Evolutionary conservation across 2,888 invertebrate genomes (phyloP), one percentile per base, ranked within the genome.

Genomic region (Troides aeacus): DNA sequence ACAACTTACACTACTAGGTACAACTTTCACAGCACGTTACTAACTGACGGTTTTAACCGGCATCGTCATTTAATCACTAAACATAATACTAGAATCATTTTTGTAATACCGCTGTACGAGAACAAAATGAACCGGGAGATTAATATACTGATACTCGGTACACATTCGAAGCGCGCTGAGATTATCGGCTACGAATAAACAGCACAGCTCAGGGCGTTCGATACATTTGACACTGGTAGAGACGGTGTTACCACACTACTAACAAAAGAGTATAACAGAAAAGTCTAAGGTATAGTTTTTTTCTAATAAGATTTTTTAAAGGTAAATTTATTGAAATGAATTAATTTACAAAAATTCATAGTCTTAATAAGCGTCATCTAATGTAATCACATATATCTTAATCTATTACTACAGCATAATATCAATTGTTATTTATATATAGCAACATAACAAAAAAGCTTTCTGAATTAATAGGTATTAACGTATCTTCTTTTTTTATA

Each of bases 41-140:
- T 83, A 77, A 81, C 75, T 78, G 80, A 84, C 79, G 74, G 80
- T 81, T 82, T 81, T 80, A 79, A 84, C 77, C 84, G 79, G 82
- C 91, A 90, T 91, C 82, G 81, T 88, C 88, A 87, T 87, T 88
- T 88, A 80, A 86, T 82, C 87, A 90, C 87, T 86, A 82, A 89
- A 86, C 86, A 87, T 87, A 82, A 80, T 86, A 88, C 85, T 84
- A 79, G 75, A 84, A 83, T 83, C 87, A 90, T 89, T 84, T 83
- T 87, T 82, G 72, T 70, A 76, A 69, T 70, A 80, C 74, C 81
- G 81, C 79, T 78, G 76, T 81, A 81, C 77, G 80, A 79, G 81
- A 81, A 79, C 78, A 81, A 78, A 77, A 81, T 77, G 77, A 79
- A 82, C 77, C 77, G 78, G 79, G 80, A 84, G 75, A 77, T 81